phyloP scores from a whole-genome alignment of 1,140 invertebrate species.

The Probaryconus sp. region DNA sequence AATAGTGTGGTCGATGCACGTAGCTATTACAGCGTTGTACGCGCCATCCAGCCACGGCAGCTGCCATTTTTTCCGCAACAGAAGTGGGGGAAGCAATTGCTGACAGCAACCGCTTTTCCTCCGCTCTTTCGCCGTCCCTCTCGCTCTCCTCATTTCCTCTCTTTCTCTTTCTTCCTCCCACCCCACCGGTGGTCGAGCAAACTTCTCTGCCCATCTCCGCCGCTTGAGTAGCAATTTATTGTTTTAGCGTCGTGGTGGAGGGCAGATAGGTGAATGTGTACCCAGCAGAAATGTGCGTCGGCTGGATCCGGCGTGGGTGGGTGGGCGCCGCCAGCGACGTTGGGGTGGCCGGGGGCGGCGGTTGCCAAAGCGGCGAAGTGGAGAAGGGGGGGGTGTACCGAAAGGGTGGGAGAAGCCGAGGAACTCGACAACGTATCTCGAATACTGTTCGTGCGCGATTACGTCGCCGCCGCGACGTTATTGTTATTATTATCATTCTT shows the following conservation, averaged over 20 bases:
- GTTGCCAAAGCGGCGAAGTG: conserved; percentile 19
- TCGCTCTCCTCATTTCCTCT: conserved; percentile 12
- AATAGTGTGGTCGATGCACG: conserved; percentile 45
- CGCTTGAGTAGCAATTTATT: conserved; percentile 72
- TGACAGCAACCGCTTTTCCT: conserved; percentile 73
- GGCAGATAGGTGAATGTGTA: conserved; percentile 43
- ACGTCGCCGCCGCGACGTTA: conserved; percentile 45
- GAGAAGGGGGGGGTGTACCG: conserved; percentile 9
- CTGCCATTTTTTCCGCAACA: conserved; percentile 73
- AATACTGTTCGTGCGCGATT: conserved; percentile 50
- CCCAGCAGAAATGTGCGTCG: conserved; percentile 59
- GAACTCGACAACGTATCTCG: conserved; percentile 57
- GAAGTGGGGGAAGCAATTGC: conserved; percentile 69
- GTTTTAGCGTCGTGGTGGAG: conserved; percentile 68
- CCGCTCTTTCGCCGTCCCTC: conserved; percentile 9
- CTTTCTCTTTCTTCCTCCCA: conserved; percentile 7
- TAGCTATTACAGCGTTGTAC: conserved; percentile 69
- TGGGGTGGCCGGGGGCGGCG: conserved; percentile 10
- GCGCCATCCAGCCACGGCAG: conserved; percentile 69
- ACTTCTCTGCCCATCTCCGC: conserved; percentile 34
- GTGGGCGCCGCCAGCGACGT: conserved; percentile 47
- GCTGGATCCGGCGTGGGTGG: conserved; percentile 59
- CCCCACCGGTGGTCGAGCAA: conserved; percentile 16
- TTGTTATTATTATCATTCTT: conserved; percentile 50
- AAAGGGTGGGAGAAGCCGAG: conserved; percentile 24